These are phyloP conservation scores for Paradoxurus hermaphroditus DNA, from an alignment of 2,113 vertebrate genomes.

Conservation along the genomic window DNA sequence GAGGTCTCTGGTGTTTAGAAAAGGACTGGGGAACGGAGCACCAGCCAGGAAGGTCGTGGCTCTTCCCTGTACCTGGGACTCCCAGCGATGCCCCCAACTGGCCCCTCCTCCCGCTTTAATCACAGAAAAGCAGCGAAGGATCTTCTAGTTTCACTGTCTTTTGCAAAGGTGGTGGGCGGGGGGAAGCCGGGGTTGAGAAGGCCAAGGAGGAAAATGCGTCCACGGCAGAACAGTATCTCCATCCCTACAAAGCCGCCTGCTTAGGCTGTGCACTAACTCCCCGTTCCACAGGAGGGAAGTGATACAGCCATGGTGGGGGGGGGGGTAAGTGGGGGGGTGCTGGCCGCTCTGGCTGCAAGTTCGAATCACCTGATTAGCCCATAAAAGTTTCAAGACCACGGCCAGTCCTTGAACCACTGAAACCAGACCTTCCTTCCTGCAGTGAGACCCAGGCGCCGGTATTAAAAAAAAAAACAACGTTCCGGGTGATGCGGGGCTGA, in stretches of 20 bases:
- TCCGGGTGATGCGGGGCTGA: not conserved
- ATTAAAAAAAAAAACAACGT: not conserved
- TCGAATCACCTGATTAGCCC: not conserved
- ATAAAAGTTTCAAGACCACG: not conserved
- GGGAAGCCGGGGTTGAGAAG: not conserved
- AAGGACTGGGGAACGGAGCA: not conserved
- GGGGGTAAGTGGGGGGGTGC: too few species aligned
- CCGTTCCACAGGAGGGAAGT: not conserved
- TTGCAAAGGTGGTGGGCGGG: not conserved
- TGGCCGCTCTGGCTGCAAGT: not conserved
- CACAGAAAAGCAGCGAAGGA: not conserved
- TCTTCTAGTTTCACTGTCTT: not conserved
- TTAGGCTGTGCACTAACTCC: not conserved
- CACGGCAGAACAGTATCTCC: not conserved
- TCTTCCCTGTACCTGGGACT: not conserved
- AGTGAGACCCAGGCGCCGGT: not conserved
- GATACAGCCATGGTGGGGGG: accelerated
- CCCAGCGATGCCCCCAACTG: not conserved
- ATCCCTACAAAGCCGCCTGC: not conserved
- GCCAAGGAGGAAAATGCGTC: not conserved
- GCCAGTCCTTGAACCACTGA: not conserved
- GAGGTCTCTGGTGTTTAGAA: not conserved
- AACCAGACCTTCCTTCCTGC: not conserved
- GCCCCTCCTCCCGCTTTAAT: not conserved
- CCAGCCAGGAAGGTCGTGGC: not conserved